Conservation (phyloP, 2,113 vertebrate species). For the Sminthopsis crassicaudata region DNA sequence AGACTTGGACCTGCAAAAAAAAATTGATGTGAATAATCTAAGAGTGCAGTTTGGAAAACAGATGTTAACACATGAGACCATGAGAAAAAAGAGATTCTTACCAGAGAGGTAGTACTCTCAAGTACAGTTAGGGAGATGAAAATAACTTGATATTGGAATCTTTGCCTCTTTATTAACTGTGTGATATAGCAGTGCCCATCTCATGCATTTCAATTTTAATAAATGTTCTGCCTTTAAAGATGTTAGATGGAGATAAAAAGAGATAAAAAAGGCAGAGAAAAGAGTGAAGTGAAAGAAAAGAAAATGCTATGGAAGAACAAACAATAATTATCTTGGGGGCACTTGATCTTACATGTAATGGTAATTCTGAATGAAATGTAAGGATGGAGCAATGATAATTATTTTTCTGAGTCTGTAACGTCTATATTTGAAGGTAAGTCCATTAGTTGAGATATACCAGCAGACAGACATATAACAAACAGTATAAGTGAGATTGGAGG, state of each 20-base stretch:
- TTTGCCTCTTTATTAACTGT: not conserved
- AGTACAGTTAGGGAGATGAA: not conserved
- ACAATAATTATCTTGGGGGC: not conserved
- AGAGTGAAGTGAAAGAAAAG: not conserved
- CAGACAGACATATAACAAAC: not conserved
- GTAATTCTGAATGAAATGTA: conserved; percentile 7
- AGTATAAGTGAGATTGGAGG: not conserved
- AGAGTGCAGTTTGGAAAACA: conserved; percentile 1
- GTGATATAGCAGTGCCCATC: conserved; percentile 2
- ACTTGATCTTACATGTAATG: conserved; percentile 42
- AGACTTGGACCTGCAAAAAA: not conserved
- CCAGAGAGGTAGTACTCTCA: not conserved
- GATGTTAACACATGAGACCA: not conserved
- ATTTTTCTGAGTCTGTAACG: conserved; percentile 14
- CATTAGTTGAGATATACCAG: not conserved
- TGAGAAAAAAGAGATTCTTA: not conserved
- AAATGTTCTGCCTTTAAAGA: conserved; percentile 31
- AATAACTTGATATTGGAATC: not conserved
- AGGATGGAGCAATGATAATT: not conserved
- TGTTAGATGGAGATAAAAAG: conserved; percentile 25
- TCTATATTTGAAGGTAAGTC: conserved; percentile 23
- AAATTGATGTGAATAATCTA: not conserved
- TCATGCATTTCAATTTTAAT: conserved; percentile 16
- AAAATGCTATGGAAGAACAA: not conserved
- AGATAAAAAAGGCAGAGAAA: conserved; percentile 14